Evolutionary conservation across 2,113 vertebrate genomes (phyloP).

Genomic region (Nyctibius bracteatus): DNA sequence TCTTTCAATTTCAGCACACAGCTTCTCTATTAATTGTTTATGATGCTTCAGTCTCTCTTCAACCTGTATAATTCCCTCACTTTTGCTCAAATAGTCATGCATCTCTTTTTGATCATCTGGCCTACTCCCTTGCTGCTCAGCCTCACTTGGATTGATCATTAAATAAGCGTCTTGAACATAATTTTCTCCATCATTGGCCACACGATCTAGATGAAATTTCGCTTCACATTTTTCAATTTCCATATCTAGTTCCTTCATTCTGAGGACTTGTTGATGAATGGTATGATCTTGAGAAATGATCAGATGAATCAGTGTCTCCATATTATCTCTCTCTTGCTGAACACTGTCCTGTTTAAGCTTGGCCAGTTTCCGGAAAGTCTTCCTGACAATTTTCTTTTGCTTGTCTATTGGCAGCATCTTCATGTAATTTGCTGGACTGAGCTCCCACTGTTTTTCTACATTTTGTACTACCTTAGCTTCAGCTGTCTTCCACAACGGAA

Average conservation of each 20-base stretch:
- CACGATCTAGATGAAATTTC: slow-evolving; percentile 65
- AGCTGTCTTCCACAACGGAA: slow-evolving; percentile 76
- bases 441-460: slow-evolving; percentile 78
- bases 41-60: slow-evolving; percentile 82
- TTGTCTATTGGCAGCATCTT: slow-evolving; percentile 84
- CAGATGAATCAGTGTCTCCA: slow-evolving; percentile 86
- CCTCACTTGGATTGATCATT: slow-evolving; percentile 33
- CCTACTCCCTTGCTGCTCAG: slow-evolving; percentile 25
- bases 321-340: slow-evolving; percentile 76
- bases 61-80: slow-evolving; percentile 78
- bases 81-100: slow-evolving; percentile 72
- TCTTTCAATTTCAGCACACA: slow-evolving; percentile 85
- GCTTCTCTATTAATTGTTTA: slow-evolving; percentile 79
- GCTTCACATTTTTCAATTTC: slow-evolving; percentile 84
- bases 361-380: slow-evolving; percentile 91
- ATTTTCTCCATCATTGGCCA: slow-evolving; percentile 72
- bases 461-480: slow-evolving; percentile 77
- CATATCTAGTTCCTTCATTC: slow-evolving; percentile 85
- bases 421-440: slow-evolving; percentile 78
- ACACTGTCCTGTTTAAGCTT: slow-evolving; percentile 83
- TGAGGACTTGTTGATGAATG: slow-evolving; percentile 88
- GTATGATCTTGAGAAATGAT: slow-evolving; percentile 92
- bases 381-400: slow-evolving; percentile 91
- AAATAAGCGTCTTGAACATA: slow-evolving; percentile 73
- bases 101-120: slow-evolving; percentile 63